A percentile compares a stretch with the other conserved stretches of the same genome.
Evolutionary conservation across 2,113 vertebrate species (phyloP).

Genomic region (Muntiacus reevesi): DNA sequence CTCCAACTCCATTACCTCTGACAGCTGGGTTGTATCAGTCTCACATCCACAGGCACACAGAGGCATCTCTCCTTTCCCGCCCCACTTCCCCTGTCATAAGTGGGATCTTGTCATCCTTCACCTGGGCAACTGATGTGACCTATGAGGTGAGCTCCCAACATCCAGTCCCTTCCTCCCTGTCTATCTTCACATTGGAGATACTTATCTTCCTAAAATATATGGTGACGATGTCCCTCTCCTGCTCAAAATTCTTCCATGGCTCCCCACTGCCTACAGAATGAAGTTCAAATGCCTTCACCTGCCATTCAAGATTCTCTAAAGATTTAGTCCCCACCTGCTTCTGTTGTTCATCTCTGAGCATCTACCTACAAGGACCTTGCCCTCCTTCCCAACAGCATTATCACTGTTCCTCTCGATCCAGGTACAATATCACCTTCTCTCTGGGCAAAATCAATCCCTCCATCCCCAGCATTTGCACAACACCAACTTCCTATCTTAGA

Average conservation of each 20-base stretch:
- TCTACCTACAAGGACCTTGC: not conserved
- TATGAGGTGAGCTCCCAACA: not conserved
- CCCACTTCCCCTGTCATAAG: not conserved
- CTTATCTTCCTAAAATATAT: not conserved
- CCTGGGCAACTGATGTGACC: not conserved
- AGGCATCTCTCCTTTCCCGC: fast-evolving
- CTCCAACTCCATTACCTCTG: too few relatives aligned
- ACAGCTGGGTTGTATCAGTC: fast-evolving
- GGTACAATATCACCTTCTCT: not conserved
- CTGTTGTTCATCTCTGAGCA: not conserved
- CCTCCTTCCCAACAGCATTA: not conserved
- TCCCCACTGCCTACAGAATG: not conserved
- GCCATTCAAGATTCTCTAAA: not conserved
- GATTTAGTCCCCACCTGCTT: not conserved
- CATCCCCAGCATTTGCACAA: not conserved
- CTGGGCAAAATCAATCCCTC: not conserved
- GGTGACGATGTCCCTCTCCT: not conserved
- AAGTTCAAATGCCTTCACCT: not conserved
- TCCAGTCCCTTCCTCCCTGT: not conserved
- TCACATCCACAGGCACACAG: not conserved
- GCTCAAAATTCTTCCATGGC: not conserved
- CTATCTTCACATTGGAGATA: not conserved
- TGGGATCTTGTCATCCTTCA: not conserved
- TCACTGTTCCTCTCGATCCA: not conserved
- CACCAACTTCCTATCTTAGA: not conserved